A percentile compares a stretch with the other conserved stretches of the same genome.
These are phyloP conservation scores for Siniperca chuatsi DNA, from an alignment of 2,113 vertebrate genomes.

Conservation along the genomic window DNA sequence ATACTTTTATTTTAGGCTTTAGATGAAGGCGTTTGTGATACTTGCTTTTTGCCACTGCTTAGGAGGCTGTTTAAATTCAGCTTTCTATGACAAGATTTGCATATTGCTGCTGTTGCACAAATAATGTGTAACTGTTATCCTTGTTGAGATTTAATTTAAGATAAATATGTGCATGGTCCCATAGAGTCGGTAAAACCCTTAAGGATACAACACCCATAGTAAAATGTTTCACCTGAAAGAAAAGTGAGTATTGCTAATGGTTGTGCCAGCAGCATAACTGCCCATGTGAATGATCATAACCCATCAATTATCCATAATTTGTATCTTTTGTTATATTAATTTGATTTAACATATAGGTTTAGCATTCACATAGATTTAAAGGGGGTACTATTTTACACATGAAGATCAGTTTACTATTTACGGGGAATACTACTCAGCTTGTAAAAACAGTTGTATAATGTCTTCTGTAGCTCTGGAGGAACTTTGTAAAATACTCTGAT, in stretches of 20 bases:
- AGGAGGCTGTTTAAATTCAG: conserved; percentile 22
- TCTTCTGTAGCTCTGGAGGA: no score
- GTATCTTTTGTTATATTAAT: no score
- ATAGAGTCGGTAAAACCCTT: background rate
- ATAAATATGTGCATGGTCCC: background rate
- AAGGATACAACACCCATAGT: no score
- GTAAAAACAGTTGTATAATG: no score
- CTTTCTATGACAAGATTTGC: conserved; percentile 47
- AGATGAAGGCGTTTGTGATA: conserved; percentile 10
- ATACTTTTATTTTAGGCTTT: conserved; percentile 36
- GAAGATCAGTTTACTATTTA: background rate
- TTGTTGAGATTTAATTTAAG: background rate
- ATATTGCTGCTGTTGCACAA: conserved; percentile 29
- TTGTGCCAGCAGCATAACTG: background rate
- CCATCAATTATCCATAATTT: no score
- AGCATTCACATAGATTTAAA: background rate
- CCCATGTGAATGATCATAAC: no score
- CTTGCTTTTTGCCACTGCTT: conserved; percentile 31
- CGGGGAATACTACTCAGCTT: no score
- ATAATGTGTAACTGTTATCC: background rate
- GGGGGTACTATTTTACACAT: background rate
- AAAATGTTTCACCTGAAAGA: background rate
- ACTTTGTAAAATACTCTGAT: no score
- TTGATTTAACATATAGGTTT: no score
- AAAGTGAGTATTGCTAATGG: background rate